phyloP scores from a whole-genome alignment of 2,113 vertebrate species.

The Chaetops frenatus region DNA sequence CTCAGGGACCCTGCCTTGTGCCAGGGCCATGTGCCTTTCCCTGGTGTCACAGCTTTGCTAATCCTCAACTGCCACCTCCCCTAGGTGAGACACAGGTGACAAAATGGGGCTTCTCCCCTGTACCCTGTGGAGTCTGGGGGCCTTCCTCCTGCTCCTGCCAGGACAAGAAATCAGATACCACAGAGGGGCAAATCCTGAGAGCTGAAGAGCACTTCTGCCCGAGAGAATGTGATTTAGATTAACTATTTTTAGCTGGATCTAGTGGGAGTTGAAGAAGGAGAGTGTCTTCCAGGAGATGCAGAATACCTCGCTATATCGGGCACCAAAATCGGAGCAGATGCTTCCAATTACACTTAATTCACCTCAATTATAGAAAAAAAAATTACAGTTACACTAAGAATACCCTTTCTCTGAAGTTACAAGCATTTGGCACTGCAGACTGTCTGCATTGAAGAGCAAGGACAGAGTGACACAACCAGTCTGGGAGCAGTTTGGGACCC shows the following conservation, averaged over 20 bases:
- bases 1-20: rapidly evolving
- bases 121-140: rapidly evolving
- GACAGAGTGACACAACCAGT: neutral
- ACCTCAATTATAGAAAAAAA: conserved; percentile 25
- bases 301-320: neutral
- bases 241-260: conserved; percentile 34
- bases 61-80: rapidly evolving
- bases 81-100: neutral
- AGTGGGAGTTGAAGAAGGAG: conserved; percentile 21
- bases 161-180: neutral
- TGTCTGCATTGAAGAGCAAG: rapidly evolving
- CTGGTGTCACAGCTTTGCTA: neutral
- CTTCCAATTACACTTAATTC: conserved; percentile 44
- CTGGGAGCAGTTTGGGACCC: neutral
- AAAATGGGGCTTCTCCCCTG: neutral
- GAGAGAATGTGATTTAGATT: neutral
- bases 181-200: neutral
- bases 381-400: neutral
- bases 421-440: neutral
- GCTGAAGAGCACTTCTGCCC: neutral
- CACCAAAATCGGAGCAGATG: neutral
- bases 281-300: conserved; percentile 17
- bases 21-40: rapidly evolving
- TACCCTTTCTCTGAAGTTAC: neutral
- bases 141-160: neutral